Conservation (phyloP, 2,113 vertebrate species). For the Galemys pyrenaicus region DNA sequence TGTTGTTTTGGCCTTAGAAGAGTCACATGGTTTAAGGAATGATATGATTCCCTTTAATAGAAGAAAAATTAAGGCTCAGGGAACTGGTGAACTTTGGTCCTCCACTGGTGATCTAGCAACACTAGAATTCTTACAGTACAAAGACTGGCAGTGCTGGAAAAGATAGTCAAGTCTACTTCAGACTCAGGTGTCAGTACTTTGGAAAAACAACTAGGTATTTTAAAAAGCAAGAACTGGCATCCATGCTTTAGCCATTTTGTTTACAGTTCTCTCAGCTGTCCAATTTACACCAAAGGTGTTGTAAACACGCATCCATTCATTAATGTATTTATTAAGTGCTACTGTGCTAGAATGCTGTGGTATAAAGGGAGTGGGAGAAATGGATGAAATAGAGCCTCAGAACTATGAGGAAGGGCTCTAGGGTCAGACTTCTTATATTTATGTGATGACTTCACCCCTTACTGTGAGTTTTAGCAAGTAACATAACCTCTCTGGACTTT, state of each 20-base stretch:
- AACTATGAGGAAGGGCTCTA: background rate
- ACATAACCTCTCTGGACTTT: background rate
- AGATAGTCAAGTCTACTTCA: background rate
- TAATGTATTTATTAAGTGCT: background rate
- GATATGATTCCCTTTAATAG: background rate
- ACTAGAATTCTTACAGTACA: background rate
- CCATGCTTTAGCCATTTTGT: background rate
- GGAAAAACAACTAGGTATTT: background rate
- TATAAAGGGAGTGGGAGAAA: background rate
- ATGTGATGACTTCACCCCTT: background rate
- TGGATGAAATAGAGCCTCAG: background rate
- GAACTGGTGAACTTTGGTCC: background rate
- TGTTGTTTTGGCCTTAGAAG: slow-evolving; percentile 23
- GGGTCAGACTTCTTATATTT: background rate
- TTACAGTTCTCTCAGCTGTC: background rate
- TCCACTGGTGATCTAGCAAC: background rate
- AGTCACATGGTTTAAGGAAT: background rate
- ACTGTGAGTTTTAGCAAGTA: background rate
- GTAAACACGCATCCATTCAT: background rate
- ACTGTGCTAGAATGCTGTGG: slow-evolving; percentile 20
- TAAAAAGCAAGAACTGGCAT: background rate
- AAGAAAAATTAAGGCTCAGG: slow-evolving; percentile 10
- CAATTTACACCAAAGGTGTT: background rate
- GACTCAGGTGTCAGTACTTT: background rate
- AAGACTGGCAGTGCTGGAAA: background rate